Evolutionary conservation across 53 echinoderm and acorn worm species (phyloP), one percentile per base, ranked within the genome.

Genomic region (Glandiceps talaboti): DNA sequence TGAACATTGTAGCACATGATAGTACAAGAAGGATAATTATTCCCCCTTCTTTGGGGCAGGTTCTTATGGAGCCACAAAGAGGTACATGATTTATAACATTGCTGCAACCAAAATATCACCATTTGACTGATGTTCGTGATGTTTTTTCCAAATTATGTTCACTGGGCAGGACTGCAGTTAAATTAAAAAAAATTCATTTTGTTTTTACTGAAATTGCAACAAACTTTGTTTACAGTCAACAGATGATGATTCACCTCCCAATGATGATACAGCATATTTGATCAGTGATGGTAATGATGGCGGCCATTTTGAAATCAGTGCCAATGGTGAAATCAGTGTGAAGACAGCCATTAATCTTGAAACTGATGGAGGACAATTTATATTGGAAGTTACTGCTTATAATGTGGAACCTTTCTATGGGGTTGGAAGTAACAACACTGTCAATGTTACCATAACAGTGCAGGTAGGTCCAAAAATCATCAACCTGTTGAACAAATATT

Each of bases 281-380:
- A 99, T 99, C 74, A 78, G 79, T n/a, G 88, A 86, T 1, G 99
- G 99, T 27, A 89, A 96, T 76, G 32, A 45, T 0, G 86, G 78
- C 0, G 77, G 76, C 31, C 74, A 85, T 27, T 97, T 97, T 76
- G 73, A 85, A 31, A 93, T 97, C 64, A 77, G 88, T 33, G 64
- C 78, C 86, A 1, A 20, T 82, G 80, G 87, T 90, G 75, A 90
- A 45, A 20, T 45, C 64, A 45, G 6, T 6, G 64, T 45, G 6
- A 20, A 12, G 6, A 12, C 64, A 45, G 6, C 64, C 6, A 20
- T 45, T 45, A 20, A 45, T 20, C 6, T 45, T 20, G 64, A 45
- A 6, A 45, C 6, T 12, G 64, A 45, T 45, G 64, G 64, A 20
- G 20, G 64, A 12, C 64, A 45, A 20, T 45, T 45, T 20, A 12